Evolutionary conservation across 2,113 vertebrate species (phyloP), one percentile per base, ranked within the genome.

Genomic region (Megaleporinus macrocephalus): DNA sequence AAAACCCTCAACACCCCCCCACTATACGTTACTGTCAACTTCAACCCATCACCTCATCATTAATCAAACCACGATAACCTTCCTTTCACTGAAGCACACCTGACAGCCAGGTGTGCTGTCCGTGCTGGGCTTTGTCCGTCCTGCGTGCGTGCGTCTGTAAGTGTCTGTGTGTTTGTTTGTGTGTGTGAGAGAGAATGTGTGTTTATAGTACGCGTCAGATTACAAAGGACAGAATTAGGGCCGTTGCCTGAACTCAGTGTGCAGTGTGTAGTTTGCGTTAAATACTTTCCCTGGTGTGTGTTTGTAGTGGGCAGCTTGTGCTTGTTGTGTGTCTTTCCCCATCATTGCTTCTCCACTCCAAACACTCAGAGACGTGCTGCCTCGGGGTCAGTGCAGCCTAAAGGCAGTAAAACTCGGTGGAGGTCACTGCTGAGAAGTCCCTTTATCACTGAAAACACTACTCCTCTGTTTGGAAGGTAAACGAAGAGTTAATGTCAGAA

Each of bases 141-240:
- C 36, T 80, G 65, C 62, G 76, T 51, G 36, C 65, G 44, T 85
- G 44, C 44, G 49, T 79, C 49, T 79, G 72, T 76, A 47, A 79
- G 77, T 73, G 79, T 81, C 24, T 81, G 62, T 76, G 72, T 65
- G 44, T 87, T 80, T 85, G 16, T 20, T 16, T 53, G 49, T 68
- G 80, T 24, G 71, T 47, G 49, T 27, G 47, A 59, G 72, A 76
- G 70, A 77, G 61, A n/a, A n/a, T n/a, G n/a, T 73, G 72, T 88
- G 87, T 88, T 89, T 86, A 89, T 80, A 79, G 79, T 89, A 79
- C 1, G 79, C 66, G 72, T 89, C 86, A 84, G 49, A 82, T 88
- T 87, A 84, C 86, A 87, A 78, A 85, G 78, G 75, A 65, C 44
- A 80, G 75, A 84, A 79, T 74, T 74, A 76, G 62, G 80, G 73